Evolutionary conservation across 2,797 vertebrate genomes (phyloP).

Genomic region (Dallia pectoralis): DNA sequence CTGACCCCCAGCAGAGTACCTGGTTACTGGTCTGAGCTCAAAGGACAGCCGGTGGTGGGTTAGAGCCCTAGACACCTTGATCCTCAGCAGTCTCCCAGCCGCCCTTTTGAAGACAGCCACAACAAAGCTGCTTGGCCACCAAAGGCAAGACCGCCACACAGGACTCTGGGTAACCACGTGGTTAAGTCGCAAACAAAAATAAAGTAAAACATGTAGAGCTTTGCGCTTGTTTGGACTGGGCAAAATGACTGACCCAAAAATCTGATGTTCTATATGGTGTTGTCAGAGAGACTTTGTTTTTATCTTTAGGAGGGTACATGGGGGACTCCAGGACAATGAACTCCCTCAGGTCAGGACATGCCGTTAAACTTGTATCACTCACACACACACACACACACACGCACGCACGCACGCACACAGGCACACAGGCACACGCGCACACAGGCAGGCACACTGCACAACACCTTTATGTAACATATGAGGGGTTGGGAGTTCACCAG

Average conservation of each 20-base stretch:
- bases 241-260: constrained; percentile 41
- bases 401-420: no score
- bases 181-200: constrained; percentile 26
- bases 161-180: constrained; percentile 36
- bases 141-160: constrained; percentile 23
- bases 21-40: background rate
- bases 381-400: no score
- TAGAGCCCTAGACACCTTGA: constrained; percentile 22
- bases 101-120: constrained; percentile 42
- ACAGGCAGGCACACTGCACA: no score
- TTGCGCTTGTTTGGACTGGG: background rate
- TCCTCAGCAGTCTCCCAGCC: constrained; percentile 19
- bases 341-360: background rate
- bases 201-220: constrained; percentile 30
- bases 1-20: background rate
- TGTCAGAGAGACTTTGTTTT: constrained; percentile 25
- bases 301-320: constrained; percentile 19
- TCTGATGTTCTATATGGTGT: constrained; percentile 16
- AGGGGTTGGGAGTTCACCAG: background rate
- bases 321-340: background rate
- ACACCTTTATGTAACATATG: background rate
- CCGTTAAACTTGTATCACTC: constrained; percentile 5
- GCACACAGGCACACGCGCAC: no score
- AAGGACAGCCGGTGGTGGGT: constrained; percentile 1
- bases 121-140: constrained; percentile 39